These are phyloP conservation scores for Anoplolepis gracilipes DNA, from an alignment of 1,140 invertebrate genomes.

Conservation along the genomic window DNA sequence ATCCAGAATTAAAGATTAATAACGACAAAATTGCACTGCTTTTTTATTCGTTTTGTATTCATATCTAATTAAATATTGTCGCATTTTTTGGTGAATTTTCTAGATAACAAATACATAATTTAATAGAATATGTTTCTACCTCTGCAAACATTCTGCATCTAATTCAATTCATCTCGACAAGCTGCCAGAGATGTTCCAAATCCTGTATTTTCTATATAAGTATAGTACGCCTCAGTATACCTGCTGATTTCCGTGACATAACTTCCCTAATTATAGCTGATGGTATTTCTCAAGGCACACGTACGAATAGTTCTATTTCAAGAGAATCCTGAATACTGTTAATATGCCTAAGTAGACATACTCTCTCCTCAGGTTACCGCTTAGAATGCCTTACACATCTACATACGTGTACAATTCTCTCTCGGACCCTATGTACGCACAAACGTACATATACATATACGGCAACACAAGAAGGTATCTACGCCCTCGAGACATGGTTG, in stretches of 20 bases:
- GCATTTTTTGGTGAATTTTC: background rate
- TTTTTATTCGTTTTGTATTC: background rate
- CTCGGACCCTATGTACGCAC: background rate
- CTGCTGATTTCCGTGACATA: slow-evolving; percentile 12
- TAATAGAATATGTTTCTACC: background rate
- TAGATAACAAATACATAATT: background rate
- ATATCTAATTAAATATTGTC: background rate
- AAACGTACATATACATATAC: background rate
- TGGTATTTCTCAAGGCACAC: slow-evolving; percentile 17
- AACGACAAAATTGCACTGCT: background rate
- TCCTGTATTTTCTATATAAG: background rate
- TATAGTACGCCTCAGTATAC: background rate
- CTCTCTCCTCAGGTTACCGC: background rate
- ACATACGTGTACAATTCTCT: background rate
- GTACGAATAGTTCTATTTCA: background rate
- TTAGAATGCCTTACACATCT: background rate
- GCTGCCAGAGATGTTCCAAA: background rate
- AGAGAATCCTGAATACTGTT: slow-evolving; percentile 23
- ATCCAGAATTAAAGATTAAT: background rate
- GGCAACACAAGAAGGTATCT: slow-evolving; percentile 15
- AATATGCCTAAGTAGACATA: slow-evolving; percentile 21
- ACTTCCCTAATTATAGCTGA: slow-evolving; percentile 46
- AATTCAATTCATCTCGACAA: background rate
- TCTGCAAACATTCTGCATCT: background rate
- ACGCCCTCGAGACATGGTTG: slow-evolving; percentile 14